These are phyloP conservation scores for Boulengeromyrus knoepffleri DNA, from an alignment of 2,113 vertebrate species.

Conservation along the genomic window DNA sequence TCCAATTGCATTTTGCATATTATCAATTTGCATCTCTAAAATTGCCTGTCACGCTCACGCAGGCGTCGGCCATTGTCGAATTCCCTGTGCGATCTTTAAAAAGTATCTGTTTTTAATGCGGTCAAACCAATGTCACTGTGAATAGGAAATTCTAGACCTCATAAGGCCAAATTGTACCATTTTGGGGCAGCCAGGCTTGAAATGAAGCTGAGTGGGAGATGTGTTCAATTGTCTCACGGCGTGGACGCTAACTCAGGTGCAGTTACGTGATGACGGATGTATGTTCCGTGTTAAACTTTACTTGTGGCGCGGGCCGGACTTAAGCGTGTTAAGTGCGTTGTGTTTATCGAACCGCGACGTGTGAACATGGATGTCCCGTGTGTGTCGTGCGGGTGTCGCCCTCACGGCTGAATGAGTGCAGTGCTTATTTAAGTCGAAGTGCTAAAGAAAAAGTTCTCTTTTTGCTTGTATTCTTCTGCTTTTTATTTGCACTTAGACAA, in stretches of 20 bases:
- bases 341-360: conserved; percentile 15
- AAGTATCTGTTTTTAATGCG: conserved; percentile 13
- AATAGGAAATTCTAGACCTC: conserved; percentile 35
- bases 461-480: background rate
- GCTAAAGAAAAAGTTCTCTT: background rate
- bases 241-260: background rate
- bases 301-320: background rate
- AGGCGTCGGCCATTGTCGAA: background rate
- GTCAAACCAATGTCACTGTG: conserved; percentile 32
- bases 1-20: background rate
- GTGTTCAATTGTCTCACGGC: conserved; percentile 45
- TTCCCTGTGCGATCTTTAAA: conserved; percentile 22
- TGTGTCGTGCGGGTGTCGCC: background rate
- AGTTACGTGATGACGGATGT: background rate
- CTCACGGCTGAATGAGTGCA: background rate
- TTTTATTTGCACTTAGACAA: background rate
- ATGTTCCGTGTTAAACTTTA: background rate
- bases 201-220: conserved; percentile 41
- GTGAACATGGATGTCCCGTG: background rate
- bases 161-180: conserved; percentile 35
- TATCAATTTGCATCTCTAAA: conserved; percentile 2
- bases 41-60: background rate
- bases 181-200: conserved; percentile 48
- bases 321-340: background rate
- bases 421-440: background rate